Evolutionary conservation across 2,113 vertebrate species (phyloP), one percentile per base, ranked within the genome.

Genomic region (Butastur rufipennis): DNA sequence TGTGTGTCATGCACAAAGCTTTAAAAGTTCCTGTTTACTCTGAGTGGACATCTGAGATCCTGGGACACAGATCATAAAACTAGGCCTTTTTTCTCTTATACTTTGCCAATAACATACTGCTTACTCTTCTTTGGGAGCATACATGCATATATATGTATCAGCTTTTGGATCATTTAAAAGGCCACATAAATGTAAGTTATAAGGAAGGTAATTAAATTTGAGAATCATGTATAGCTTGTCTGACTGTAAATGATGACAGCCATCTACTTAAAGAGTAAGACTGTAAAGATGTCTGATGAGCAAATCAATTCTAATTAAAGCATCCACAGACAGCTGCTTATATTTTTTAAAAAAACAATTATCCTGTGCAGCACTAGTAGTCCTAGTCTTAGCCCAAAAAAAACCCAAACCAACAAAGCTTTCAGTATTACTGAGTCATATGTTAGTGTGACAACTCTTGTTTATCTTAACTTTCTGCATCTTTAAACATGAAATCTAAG

Each of bases 1-100:
- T 61, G 68, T 40, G 63, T 73, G 80, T 93, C 86, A 26, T 36
- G 47, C 83, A 91, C 43, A 80, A 95, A 95, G 63, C 77, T 77
- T 91, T 94, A 87, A 79, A 92, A 90, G 93, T 95, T 94, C 95
- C 91, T 96, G 88, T 91, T 97, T 96, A 94, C 95, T 91, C 86
- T 58, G 70, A 91, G 31, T 22, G 29, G 70, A 62, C 29, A 81
- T 89, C 65, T 58, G 56, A 91, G 77, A 95, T 87, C 58, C 78
- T 93, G 89, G 86, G 91, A 95, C 63, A 53, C 2, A 6, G 59
- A 80, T 93, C 81, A 87, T 89, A 95, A 93, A 94, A 70, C 34
- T 16, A 89, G 50, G 56, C 5, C 31, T 92, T 93, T 96, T 83
- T 81, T 84, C 83, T 95, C 93, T 95, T 26, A 84, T 87, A 78